Evolutionary conservation across 2,888 invertebrate species (phyloP).

Genomic region (Dione vanillae): DNA sequence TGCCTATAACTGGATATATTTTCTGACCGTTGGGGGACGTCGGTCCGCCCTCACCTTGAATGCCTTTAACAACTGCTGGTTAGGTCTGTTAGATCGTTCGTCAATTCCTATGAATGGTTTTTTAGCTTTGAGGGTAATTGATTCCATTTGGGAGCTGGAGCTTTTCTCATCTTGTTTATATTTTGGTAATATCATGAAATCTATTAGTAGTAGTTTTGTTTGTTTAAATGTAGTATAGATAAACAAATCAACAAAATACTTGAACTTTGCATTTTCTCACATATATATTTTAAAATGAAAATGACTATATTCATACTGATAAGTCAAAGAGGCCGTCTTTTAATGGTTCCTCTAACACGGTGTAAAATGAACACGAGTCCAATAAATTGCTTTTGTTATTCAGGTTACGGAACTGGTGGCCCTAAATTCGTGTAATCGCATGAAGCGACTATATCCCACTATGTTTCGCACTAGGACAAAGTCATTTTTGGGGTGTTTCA

Average conservation of each 20-base stretch:
- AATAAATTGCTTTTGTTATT: conserved; percentile 51
- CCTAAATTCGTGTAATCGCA: conserved; percentile 88
- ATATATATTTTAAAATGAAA: too few species aligned
- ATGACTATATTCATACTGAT: too few species aligned
- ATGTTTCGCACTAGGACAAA: conserved; percentile 90
- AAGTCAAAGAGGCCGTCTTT: too few species aligned
- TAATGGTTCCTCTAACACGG: too few species aligned
- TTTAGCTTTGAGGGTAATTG: conserved; percentile 88
- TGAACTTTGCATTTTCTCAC: too few species aligned
- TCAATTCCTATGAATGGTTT: conserved; percentile 88
- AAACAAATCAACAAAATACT: too few species aligned
- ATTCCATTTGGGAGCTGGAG: conserved; percentile 88
- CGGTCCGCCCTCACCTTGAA: conserved; percentile 85
- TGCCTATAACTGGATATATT: conserved; percentile 88
- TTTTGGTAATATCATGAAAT: conserved; percentile 81
- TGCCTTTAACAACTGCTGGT: conserved; percentile 85
- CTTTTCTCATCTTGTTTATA: conserved; percentile 89
- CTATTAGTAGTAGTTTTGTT: too few species aligned
- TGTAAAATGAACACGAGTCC: too few species aligned
- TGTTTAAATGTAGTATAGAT: too few species aligned
- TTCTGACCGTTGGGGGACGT: conserved; percentile 90
- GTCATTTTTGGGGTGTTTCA: conserved; percentile 87
- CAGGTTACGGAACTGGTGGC: conserved; percentile 91
- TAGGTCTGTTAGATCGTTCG: conserved; percentile 87
- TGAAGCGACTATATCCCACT: conserved; percentile 89